Base-by-base conservation (phyloP, 1,140 invertebrate genomes). In the Sinonovacula constricta region DNA sequence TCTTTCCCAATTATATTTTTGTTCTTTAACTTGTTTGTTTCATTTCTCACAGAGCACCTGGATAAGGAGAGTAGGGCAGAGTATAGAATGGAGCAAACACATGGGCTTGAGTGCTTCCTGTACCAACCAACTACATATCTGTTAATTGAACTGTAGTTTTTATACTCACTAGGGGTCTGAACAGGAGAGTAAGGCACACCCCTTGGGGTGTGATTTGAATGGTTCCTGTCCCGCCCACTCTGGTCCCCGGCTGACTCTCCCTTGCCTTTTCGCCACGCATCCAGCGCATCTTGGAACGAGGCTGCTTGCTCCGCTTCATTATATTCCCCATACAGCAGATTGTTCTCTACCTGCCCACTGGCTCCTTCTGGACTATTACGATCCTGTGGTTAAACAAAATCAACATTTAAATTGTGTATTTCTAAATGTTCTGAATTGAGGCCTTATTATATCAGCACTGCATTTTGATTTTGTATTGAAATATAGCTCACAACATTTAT, bases 251-350 rank as follows among this genome's bases (percentile, higher is more conserved):
- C 18, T 26, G 53, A 18, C n/a, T 36, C 60, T 31, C 12, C 51
- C 14, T 77, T 70, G 5, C 84, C 85, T 51, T 70, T 72, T 45
- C 90, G 80, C 90, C 90, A 91, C 26, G 88, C 88, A n/a, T 67
- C 66, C 10, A 91, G 69, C n/a, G 90, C 90, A 59, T 86, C 59
- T 72, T 91, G 90, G 68, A 91, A 91, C 14, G 87, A 86, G 7
- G 85, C 85, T n/a, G 89, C 89, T 80, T 86, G 89, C 59, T 89
- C 86, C 18, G 80, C 79, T 62, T 91, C 90, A 70, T 90, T 74
- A 80, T 89, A 91, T 24, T 78, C 45, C 14, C 90, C 90, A 28
- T 86, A 74, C 5, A 86, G 82, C 15, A 74, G 65, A 15, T 57
- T 79, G 10, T 79, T 72, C 56, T 83, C 84, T 67, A 76, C 79